Conservation (phyloP, 2,888 invertebrate genomes). For the Venustoraphidia nigricollis region DNA sequence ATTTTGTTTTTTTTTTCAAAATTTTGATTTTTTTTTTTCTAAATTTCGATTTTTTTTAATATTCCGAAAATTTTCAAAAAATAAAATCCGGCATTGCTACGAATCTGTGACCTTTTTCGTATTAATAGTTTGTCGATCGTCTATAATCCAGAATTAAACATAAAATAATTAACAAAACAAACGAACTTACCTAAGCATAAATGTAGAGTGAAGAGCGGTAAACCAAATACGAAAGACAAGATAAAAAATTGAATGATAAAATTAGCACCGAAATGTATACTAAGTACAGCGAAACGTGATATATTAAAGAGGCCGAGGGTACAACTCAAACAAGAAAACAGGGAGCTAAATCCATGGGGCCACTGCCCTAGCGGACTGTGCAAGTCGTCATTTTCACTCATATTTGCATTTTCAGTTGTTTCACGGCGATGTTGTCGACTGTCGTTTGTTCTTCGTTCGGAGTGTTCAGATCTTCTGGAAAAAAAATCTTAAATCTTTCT, state of each 20-base stretch:
- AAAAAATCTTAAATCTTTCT: too few species aligned
- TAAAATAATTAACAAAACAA: too few species aligned
- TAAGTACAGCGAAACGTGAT: constrained; percentile 72
- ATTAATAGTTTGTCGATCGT: too few species aligned
- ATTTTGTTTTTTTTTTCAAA: too few species aligned
- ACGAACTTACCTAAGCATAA: constrained; percentile 54
- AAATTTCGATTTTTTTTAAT: too few species aligned
- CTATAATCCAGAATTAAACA: too few species aligned
- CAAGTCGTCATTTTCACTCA: constrained; percentile 20
- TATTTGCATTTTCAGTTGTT: not conserved
- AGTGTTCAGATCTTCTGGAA: too few species aligned
- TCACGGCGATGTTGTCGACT: not conserved
- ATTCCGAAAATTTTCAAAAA: too few species aligned
- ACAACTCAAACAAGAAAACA: constrained; percentile 69
- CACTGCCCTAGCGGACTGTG: constrained; percentile 42
- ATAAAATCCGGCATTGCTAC: too few species aligned
- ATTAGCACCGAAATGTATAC: constrained; percentile 75
- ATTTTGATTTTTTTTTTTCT: too few species aligned
- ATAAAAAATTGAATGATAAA: constrained; percentile 81
- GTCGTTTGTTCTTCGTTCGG: too few species aligned
- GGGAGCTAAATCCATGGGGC: constrained; percentile 60
- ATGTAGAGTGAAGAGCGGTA: constrained; percentile 63
- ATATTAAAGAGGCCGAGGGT: constrained; percentile 80
- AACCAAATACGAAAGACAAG: constrained; percentile 63
- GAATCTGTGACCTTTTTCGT: too few species aligned